phyloP scores from a whole-genome alignment of 2,797 vertebrate genomes.

The Artibeus jamaicensis region DNA sequence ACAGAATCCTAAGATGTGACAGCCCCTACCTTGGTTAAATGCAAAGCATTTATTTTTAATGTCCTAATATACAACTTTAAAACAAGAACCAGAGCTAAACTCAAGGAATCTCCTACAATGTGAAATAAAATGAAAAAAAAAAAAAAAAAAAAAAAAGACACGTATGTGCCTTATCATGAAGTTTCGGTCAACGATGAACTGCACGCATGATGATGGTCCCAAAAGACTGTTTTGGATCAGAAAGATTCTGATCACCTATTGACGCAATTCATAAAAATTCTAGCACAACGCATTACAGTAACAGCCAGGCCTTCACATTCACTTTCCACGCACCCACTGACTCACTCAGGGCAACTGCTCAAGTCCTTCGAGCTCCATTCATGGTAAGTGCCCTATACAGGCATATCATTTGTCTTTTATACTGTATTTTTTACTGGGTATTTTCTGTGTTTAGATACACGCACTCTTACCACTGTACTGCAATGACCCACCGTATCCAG shows the following conservation, averaged over 20 bases:
- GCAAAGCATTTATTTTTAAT: slow-evolving; percentile 12
- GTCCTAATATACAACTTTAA: background rate
- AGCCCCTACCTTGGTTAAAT: background rate
- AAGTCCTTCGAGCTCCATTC: background rate
- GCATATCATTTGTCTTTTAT: background rate
- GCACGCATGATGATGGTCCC: background rate
- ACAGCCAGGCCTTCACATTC: background rate
- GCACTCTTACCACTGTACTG: background rate
- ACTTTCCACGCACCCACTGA: background rate
- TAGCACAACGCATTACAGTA: background rate
- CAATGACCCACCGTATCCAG: background rate
- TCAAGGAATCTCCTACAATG: background rate
- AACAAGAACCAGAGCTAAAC: slow-evolving; percentile 7
- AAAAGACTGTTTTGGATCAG: background rate
- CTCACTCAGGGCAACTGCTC: background rate
- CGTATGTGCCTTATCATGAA: background rate
- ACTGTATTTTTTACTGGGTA: background rate
- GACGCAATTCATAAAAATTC: background rate
- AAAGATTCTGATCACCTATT: background rate
- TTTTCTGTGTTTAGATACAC: background rate
- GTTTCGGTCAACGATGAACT: background rate
- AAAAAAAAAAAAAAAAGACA: background rate
- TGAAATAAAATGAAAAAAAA: background rate
- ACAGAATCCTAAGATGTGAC: background rate
- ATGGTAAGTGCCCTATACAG: background rate